Evolutionary conservation across 2,888 invertebrate species (phyloP).

Genomic region (Drosophila paranaensis): DNA sequence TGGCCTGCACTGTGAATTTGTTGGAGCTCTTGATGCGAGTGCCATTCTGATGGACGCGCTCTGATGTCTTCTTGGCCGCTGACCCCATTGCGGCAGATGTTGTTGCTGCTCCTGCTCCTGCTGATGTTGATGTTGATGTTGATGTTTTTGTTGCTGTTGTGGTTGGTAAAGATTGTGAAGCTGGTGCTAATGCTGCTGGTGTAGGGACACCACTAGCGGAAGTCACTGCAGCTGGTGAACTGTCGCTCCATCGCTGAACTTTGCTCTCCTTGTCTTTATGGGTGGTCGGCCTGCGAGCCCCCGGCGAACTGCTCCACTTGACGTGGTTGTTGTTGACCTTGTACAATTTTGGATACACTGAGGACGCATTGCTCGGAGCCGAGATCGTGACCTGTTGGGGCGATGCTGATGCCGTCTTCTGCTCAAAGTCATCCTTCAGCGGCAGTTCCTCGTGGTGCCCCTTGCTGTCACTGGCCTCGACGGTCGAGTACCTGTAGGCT

Average conservation of each 20-base stretch:
- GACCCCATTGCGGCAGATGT: neutral
- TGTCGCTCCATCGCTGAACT: slow-evolving; percentile 15
- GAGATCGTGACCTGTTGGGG: slow-evolving; percentile 27
- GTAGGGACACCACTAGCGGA: neutral
- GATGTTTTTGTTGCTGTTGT: neutral
- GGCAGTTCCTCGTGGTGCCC: neutral
- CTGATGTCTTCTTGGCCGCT: slow-evolving; percentile 17
- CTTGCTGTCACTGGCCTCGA: slow-evolving; percentile 8
- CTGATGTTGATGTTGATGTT: neutral
- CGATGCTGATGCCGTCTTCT: slow-evolving; percentile 1
- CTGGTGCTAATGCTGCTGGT: neutral
- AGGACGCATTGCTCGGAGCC: slow-evolving; percentile 11
- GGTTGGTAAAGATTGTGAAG: neutral
- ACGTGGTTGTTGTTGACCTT: slow-evolving; percentile 31
- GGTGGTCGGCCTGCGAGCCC: neutral
- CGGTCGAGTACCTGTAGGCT: slow-evolving; percentile 15
- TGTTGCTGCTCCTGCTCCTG: neutral
- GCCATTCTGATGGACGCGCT: neutral
- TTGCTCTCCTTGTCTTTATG: slow-evolving; percentile 32
- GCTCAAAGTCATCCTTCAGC: neutral
- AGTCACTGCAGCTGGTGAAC: neutral
- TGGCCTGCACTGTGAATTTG: neutral
- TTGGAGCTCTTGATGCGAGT: neutral
- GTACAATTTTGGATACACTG: slow-evolving; percentile 33
- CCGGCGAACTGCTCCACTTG: slow-evolving; percentile 18